Percentiles rank a stretch among this genome's conserved stretches.
These are phyloP conservation scores for Indri indri DNA, from an alignment of 2,113 vertebrate genomes.

Conservation along the genomic window DNA sequence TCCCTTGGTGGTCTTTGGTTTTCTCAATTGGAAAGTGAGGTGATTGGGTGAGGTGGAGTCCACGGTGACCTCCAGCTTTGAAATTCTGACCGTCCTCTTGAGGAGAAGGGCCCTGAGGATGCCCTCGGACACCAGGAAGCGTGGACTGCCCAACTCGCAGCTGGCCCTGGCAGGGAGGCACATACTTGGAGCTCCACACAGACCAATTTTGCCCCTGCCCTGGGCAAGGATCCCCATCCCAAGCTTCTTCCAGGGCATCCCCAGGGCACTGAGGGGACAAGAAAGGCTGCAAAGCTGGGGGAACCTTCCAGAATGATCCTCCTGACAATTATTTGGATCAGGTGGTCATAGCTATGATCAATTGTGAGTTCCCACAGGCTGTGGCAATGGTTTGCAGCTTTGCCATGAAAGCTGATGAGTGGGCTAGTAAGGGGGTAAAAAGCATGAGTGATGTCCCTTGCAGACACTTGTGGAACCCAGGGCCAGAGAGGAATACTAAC, in stretches of 20 bases:
- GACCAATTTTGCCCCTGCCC: neutral
- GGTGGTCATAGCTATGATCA: neutral
- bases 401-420: neutral
- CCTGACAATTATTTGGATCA: neutral
- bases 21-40: neutral
- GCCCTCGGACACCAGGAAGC: neutral
- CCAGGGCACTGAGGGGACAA: neutral
- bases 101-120: neutral
- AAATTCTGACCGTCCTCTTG: neutral
- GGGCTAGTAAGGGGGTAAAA: neutral
- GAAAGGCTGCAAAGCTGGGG: neutral
- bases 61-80: neutral
- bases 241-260: neutral
- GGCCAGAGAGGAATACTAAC: neutral
- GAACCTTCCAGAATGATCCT: neutral
- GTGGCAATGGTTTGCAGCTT: neutral
- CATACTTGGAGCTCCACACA: neutral
- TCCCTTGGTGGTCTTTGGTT: neutral
- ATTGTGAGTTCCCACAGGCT: neutral
- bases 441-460: neutral
- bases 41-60: neutral
- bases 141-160: accelerated
- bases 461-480: neutral
- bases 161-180: neutral
- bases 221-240: neutral